Percentiles rank a stretch among this genome's conserved stretches.
phyloP scores from a whole-genome alignment of 2,888 invertebrate species.

The Cylloceria caligata region DNA sequence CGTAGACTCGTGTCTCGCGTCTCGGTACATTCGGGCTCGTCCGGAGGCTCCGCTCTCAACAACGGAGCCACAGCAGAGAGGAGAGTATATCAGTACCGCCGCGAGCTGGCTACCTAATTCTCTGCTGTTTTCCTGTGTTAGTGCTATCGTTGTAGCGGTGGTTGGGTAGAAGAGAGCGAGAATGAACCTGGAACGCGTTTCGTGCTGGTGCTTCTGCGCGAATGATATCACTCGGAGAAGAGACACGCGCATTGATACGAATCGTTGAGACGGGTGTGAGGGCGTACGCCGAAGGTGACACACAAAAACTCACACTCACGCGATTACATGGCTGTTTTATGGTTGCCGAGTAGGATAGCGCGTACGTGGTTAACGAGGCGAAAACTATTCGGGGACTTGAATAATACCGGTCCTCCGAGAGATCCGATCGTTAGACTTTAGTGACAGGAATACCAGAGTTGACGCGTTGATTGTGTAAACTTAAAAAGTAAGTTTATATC shows the following conservation, averaged over 20 bases:
- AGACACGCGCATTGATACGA: slow-evolving; percentile 58
- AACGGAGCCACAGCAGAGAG: slow-evolving; percentile 32
- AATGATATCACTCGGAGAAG: slow-evolving; percentile 55
- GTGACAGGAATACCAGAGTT: background rate
- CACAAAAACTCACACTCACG: background rate
- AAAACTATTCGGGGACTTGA: background rate
- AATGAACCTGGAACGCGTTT: slow-evolving; percentile 9
- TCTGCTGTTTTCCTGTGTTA: background rate
- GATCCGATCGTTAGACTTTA: background rate
- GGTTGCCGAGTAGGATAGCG: background rate
- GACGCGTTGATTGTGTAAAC: background rate
- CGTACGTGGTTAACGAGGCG: slow-evolving; percentile 4
- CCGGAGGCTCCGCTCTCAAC: slow-evolving; percentile 57
- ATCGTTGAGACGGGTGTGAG: slow-evolving; percentile 49
- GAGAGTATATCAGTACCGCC: slow-evolving; percentile 36
- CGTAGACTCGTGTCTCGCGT: too few species aligned
- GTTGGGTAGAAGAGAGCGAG: slow-evolving; percentile 16
- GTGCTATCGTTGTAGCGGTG: background rate
- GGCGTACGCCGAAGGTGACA: background rate
- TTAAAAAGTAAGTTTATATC: too few species aligned
- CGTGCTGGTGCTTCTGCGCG: slow-evolving; percentile 71
- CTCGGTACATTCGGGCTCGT: slow-evolving; percentile 66
- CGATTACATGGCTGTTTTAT: background rate
- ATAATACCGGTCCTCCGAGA: background rate
- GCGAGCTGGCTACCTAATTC: slow-evolving; percentile 12